Conservation (phyloP, 2,888 invertebrate genomes). For the Campoplex capitator region DNA sequence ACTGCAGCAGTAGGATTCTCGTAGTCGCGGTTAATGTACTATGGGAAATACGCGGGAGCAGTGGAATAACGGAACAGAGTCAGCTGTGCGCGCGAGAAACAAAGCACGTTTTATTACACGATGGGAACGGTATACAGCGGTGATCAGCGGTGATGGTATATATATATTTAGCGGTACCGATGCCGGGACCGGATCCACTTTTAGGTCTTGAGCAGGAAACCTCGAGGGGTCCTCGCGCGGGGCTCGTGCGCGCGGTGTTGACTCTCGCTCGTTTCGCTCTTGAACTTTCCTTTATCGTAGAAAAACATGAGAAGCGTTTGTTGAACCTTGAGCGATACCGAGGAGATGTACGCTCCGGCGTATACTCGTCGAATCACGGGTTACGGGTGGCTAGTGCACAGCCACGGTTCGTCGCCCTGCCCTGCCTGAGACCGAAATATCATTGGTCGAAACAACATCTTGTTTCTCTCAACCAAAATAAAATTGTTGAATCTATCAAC, state of each 20-base stretch:
- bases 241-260: conserved; percentile 2
- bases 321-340: conserved; percentile 35
- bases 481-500: too few relatives aligned
- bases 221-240: conserved; percentile 11
- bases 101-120: conserved; percentile 43
- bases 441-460: too few relatives aligned
- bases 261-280: conserved; percentile 1
- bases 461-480: too few relatives aligned
- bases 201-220: conserved; percentile 36
- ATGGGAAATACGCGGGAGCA: conserved; percentile 4
- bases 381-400: conserved; percentile 38
- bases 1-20: neutral
- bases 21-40: neutral
- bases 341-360: too few relatives aligned
- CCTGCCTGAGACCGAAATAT: too few relatives aligned
- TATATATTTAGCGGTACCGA: conserved; percentile 17
- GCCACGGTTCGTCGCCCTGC: neutral
- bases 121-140: neutral
- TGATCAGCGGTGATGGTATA: neutral
- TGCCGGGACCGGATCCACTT: conserved; percentile 49
- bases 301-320: conserved; percentile 53
- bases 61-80: conserved; percentile 51
- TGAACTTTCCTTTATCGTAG: conserved; percentile 46
- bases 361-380: conserved; percentile 4
- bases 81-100: conserved; percentile 59